phyloP scores from a whole-genome alignment of 2,888 invertebrate genomes.

The Listrodromus nycthemerus region DNA sequence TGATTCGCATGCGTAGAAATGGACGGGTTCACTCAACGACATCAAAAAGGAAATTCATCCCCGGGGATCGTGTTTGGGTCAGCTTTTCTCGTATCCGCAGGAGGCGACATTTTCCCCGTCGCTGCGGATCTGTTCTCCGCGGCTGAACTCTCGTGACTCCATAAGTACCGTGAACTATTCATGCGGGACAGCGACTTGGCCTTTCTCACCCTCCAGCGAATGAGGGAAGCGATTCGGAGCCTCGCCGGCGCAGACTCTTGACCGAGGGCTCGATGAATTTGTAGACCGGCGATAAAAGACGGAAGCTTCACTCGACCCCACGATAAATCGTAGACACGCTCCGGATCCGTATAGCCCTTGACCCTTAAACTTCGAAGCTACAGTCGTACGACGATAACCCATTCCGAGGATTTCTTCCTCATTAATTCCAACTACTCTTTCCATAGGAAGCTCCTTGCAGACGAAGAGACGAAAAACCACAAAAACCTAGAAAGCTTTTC shows the following conservation, averaged over 20 bases:
- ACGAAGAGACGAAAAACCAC: too few relatives aligned
- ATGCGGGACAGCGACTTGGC: conserved; percentile 16
- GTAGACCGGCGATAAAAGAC: not conserved
- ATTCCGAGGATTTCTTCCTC: not conserved
- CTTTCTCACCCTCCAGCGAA: not conserved
- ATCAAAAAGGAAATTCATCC: conserved; percentile 8
- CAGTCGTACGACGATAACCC: not conserved
- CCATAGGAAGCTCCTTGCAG: too few relatives aligned
- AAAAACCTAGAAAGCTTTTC: too few relatives aligned
- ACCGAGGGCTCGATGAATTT: not conserved
- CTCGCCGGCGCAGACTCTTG: not conserved
- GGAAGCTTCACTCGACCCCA: not conserved
- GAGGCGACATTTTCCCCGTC: not conserved
- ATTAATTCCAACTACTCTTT: too few relatives aligned
- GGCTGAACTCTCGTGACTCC: conserved; percentile 13
- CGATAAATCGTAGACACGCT: not conserved
- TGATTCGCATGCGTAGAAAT: not conserved
- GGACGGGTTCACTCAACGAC: not conserved
- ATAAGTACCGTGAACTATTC: conserved; percentile 24
- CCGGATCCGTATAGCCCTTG: not conserved
- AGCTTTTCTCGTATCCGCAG: not conserved
- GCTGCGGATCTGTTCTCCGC: conserved; percentile 1
- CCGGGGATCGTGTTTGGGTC: not conserved
- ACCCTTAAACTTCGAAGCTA: not conserved
- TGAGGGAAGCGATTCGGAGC: not conserved